Evolutionary conservation across 2,888 invertebrate genomes (phyloP).

Genomic region (Melieria crassipennis): DNA sequence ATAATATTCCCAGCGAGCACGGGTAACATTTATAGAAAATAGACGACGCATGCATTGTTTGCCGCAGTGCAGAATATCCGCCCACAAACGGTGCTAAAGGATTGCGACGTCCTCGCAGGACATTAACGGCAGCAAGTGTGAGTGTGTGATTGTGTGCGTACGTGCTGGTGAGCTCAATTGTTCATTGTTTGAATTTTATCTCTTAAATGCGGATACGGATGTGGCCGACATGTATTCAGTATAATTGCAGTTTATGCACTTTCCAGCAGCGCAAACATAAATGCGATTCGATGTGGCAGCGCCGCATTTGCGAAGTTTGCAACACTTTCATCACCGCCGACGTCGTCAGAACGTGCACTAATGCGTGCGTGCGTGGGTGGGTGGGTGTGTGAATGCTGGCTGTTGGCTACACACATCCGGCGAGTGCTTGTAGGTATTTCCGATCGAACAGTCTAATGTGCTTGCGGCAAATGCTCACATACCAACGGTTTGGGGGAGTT

Average conservation of each 20-base stretch:
- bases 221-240: constrained; percentile 35
- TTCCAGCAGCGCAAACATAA: constrained; percentile 6
- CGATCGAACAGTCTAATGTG: too few species aligned
- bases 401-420: too few species aligned
- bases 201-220: constrained; percentile 35
- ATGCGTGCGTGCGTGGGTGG: not conserved
- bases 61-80: too few species aligned
- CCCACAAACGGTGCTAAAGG: too few species aligned
- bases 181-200: constrained; percentile 33
- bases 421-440: too few species aligned
- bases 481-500: too few species aligned
- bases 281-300: not conserved
- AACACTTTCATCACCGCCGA: constrained; percentile 1
- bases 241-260: constrained; percentile 30
- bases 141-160: constrained; percentile 14
- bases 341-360: not conserved
- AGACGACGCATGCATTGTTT: too few species aligned
- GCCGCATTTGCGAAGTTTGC: not conserved
- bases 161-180: constrained; percentile 1
- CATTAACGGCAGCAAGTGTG: constrained; percentile 33
- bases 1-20: too few species aligned
- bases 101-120: too few species aligned
- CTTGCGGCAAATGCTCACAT: too few species aligned
- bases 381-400: not conserved
- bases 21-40: too few species aligned